Evolutionary conservation across 2,113 vertebrate genomes (phyloP), one percentile per base, ranked within the genome.

Genomic region (Semicossyphus pulcher): DNA sequence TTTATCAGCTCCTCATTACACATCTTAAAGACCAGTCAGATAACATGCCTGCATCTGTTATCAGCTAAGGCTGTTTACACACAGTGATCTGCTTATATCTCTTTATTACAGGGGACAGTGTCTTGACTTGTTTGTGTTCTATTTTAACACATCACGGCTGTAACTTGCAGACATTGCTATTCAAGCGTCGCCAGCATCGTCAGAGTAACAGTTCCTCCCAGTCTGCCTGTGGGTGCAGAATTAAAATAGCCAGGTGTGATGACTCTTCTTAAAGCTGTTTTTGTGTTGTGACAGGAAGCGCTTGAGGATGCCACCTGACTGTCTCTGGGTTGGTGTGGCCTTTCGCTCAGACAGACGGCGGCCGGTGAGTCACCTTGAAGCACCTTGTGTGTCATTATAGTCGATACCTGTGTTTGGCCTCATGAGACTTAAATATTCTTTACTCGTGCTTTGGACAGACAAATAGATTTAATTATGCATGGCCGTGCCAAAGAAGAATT

Each of bases 291-390:
- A 54, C 21, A 71, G 21, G 15, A 75, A 37, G 32, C 7, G 23
- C 26, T 57, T 32, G 15, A 25, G 57, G 70, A 54, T 74, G 31
- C 60, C 1, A 29, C 8, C 29, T 20, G 8, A 21, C 2, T 36
- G 14, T 63, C 20, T 48, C 21, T 37, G 9, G 16, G 39, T 25
- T 49, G 49, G 58, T 69, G 32, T 58, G 51, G 71, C 47, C 20
- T 56, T 29, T 34, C 34, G 36, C 20, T 68, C 41, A 67, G 56
- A 36, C 26, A 42, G n/a, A 56, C 20, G 47, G 31, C 39, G 23
- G 61, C 21, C 28, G 12, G 2, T 75, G 74, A 64, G 42, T 77
- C 68, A 44, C 42, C 49, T 48, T 63, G 10, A 76, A 57, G 76
- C 42, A 59, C 60, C 23, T 25, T 42, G 23, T 57, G 58, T 42